phyloP scores from a whole-genome alignment of 2,797 vertebrate genomes.

The Paguma larvata region DNA sequence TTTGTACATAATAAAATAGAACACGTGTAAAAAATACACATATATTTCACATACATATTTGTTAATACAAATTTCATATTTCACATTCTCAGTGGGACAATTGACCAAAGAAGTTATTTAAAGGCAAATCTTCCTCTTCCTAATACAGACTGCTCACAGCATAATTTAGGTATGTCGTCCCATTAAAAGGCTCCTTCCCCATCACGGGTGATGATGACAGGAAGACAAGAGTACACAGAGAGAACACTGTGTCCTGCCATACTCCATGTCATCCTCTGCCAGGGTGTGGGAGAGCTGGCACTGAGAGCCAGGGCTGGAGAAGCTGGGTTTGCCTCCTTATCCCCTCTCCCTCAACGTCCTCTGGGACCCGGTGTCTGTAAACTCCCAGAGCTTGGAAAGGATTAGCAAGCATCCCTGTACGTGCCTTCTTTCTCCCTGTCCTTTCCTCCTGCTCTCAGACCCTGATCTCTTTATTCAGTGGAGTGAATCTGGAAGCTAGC shows the following conservation, averaged over 20 bases:
- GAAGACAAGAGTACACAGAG: background rate
- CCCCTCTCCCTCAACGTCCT: background rate
- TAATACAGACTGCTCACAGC: background rate
- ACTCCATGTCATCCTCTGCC: background rate
- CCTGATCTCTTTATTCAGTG: background rate
- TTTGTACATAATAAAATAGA: conserved; percentile 50
- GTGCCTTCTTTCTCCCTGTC: background rate
- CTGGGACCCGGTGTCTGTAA: background rate
- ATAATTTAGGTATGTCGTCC: background rate
- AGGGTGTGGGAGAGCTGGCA: accelerated
- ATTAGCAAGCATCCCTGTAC: background rate
- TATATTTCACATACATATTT: no score
- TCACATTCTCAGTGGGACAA: background rate
- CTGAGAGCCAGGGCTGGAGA: background rate
- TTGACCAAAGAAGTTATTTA: background rate
- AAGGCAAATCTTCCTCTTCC: background rate
- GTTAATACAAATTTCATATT: no score
- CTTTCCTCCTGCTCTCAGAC: background rate
- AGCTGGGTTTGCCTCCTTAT: background rate
- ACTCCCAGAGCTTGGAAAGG: background rate
- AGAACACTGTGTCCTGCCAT: background rate
- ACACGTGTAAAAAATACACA: background rate
- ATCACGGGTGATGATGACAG: background rate
- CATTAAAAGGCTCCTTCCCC: background rate
- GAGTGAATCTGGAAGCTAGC: background rate